phyloP scores from a whole-genome alignment of 2,888 invertebrate species.

The Melolontha melolontha region DNA sequence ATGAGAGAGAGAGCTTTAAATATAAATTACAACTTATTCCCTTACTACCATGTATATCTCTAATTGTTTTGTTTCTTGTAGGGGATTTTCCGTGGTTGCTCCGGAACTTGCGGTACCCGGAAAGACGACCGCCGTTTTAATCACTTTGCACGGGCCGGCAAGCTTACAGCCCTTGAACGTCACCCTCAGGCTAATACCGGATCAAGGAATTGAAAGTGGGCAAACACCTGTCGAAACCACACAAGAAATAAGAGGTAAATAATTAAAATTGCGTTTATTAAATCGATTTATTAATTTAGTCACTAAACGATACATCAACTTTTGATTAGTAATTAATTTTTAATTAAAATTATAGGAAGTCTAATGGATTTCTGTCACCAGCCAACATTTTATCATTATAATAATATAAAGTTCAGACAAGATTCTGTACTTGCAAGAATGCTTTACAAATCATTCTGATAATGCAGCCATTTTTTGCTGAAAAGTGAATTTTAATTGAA shows the following conservation, averaged over 20 bases:
- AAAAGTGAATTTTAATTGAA: too few relatives aligned
- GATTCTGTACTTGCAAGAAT: too few relatives aligned
- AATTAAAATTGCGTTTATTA: not conserved
- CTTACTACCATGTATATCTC: not conserved
- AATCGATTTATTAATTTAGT: too few relatives aligned
- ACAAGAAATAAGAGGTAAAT: conserved; percentile 61
- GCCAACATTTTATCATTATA: too few relatives aligned
- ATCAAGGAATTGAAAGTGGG: conserved; percentile 49
- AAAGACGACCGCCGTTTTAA: conserved; percentile 74
- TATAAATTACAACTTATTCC: not conserved
- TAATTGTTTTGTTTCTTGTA: conserved; percentile 58
- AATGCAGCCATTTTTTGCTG: too few relatives aligned
- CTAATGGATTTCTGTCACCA: too few relatives aligned
- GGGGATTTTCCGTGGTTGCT: conserved; percentile 75
- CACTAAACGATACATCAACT: too few relatives aligned
- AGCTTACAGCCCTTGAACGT: conserved; percentile 70
- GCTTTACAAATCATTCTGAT: too few relatives aligned
- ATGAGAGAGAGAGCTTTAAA: too few relatives aligned
- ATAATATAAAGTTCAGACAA: too few relatives aligned
- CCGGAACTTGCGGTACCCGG: conserved; percentile 76
- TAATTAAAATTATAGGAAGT: too few relatives aligned
- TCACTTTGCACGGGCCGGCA: conserved; percentile 70
- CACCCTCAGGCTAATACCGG: conserved; percentile 68
- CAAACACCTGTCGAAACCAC: conserved; percentile 59
- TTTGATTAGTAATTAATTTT: too few relatives aligned